Evolutionary conservation across 2,113 vertebrate species (phyloP).

Genomic region (Pelodiscus sinensis): DNA sequence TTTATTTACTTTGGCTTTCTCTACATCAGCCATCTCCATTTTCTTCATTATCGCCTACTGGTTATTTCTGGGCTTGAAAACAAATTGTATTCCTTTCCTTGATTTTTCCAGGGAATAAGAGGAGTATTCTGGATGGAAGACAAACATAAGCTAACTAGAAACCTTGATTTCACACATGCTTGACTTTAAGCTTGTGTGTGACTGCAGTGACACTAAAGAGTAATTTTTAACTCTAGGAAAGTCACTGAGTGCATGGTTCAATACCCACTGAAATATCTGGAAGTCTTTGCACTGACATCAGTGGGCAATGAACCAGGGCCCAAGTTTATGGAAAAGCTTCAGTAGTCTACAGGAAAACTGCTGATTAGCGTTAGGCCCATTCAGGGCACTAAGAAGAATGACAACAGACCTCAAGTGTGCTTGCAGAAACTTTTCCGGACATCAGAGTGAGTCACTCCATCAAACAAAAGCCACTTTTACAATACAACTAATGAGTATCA

Average conservation of each 20-base stretch:
- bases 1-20: conserved; percentile 1
- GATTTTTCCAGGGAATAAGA: background rate
- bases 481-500: background rate
- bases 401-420: background rate
- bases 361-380: background rate
- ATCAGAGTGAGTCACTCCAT: background rate
- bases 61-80: background rate
- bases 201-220: conserved; percentile 9
- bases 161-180: background rate
- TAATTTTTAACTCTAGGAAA: background rate
- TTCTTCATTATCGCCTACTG: fast-evolving
- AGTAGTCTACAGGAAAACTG: background rate
- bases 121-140: background rate
- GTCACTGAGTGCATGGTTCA: background rate
- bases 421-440: background rate
- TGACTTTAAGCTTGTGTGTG: background rate
- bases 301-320: background rate
- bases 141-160: background rate
- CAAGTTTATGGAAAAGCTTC: conserved; percentile 11
- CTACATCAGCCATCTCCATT: background rate
- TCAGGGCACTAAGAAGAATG: background rate
- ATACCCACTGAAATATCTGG: conserved; percentile 20
- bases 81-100: background rate
- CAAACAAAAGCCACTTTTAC: background rate
- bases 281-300: conserved; percentile 15